phyloP scores from a whole-genome alignment of 2,113 vertebrate species.

The Rhinoptilus africanus region DNA sequence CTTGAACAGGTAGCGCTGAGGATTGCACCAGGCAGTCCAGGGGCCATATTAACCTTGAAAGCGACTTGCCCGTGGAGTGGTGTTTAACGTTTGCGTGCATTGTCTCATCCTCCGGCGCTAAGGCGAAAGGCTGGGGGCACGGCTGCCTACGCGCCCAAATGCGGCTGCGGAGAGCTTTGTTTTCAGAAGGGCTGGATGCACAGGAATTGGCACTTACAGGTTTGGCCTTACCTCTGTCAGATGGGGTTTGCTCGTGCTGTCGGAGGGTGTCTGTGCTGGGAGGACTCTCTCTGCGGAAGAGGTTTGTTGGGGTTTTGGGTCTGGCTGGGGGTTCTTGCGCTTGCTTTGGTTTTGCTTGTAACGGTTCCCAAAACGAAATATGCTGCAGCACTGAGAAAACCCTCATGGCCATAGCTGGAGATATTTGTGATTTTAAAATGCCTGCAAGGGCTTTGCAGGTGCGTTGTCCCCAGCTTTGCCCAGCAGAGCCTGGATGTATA shows the following conservation, averaged over 20 bases:
- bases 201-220: neutral
- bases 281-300: neutral
- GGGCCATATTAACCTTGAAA: slow-evolving; percentile 44
- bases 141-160: neutral
- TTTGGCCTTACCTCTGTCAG: neutral
- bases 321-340: neutral
- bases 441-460: neutral
- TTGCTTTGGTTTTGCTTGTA: neutral
- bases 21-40: neutral
- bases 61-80: neutral
- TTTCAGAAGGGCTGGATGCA: neutral
- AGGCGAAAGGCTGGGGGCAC: neutral
- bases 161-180: slow-evolving; percentile 17
- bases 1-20: neutral
- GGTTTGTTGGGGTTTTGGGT: neutral
- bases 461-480: neutral
- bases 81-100: neutral
- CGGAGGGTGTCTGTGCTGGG: rapidly evolving
- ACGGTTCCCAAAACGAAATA: neutral
- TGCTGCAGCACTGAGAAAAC: neutral
- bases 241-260: rapidly evolving
- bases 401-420: neutral
- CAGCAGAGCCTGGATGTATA: neutral
- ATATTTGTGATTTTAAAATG: neutral
- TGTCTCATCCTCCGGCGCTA: neutral